phyloP scores from a whole-genome alignment of 2,113 vertebrate genomes.

The Galbula dea region DNA sequence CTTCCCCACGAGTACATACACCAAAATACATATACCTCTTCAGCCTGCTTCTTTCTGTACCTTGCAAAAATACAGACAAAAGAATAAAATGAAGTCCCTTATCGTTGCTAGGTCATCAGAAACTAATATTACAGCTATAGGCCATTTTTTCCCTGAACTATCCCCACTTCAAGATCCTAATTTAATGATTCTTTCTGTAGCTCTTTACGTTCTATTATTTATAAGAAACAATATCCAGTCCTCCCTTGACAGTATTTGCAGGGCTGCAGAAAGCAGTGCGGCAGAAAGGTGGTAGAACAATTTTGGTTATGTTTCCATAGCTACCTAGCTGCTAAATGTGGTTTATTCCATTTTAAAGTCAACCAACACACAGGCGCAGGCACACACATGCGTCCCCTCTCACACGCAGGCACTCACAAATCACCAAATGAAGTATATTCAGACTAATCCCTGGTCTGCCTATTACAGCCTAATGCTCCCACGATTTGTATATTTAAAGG shows the following conservation, averaged over 20 bases:
- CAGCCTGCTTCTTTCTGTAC: not conserved
- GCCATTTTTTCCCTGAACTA: slow-evolving; percentile 49
- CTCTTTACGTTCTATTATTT: slow-evolving; percentile 77
- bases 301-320: slow-evolving; percentile 83
- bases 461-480: slow-evolving; percentile 43
- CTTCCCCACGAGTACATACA: not conserved
- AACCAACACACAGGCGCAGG: slow-evolving; percentile 57
- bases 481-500: slow-evolving; percentile 52
- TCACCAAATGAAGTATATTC: slow-evolving; percentile 35
- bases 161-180: slow-evolving; percentile 56
- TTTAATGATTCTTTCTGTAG: slow-evolving; percentile 60
- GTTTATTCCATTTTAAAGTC: slow-evolving; percentile 78
- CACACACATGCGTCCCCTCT: not conserved
- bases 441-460: slow-evolving; percentile 55
- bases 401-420: slow-evolving; percentile 12
- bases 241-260: slow-evolving; percentile 71
- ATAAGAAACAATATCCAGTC: slow-evolving; percentile 75
- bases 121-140: slow-evolving; percentile 46
- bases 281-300: slow-evolving; percentile 75
- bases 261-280: slow-evolving; percentile 66
- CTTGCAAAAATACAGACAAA: not conserved
- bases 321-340: slow-evolving; percentile 77
- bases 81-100: not conserved
- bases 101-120: slow-evolving; percentile 45
- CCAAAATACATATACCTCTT: not conserved